phyloP scores from a whole-genome alignment of 1,140 invertebrate species.

The Drosophila gunungcola region DNA sequence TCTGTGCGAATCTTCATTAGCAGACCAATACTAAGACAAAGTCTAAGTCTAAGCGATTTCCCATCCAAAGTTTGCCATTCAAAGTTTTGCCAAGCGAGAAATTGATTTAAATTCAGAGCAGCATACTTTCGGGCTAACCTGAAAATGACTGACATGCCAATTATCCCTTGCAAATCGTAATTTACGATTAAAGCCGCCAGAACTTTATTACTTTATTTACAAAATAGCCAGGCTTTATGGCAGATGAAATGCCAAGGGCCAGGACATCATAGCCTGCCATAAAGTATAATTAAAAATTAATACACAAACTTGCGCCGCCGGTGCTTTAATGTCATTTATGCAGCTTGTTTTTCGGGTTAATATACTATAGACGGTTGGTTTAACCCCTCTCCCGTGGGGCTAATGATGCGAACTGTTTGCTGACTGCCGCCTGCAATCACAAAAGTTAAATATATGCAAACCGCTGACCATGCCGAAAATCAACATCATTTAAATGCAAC shows the following conservation, averaged over 20 bases:
- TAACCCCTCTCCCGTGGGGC: constrained; percentile 45
- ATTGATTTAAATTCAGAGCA: constrained; percentile 47
- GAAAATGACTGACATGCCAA: constrained; percentile 50
- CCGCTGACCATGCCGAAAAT: constrained; percentile 37
- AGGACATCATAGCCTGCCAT: constrained; percentile 10
- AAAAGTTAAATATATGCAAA: constrained; percentile 47
- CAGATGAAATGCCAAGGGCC: constrained; percentile 30
- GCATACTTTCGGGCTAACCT: constrained; percentile 1
- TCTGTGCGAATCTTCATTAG: constrained; percentile 42
- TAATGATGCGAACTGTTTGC: constrained; percentile 74
- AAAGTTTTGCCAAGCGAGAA: constrained; percentile 40
- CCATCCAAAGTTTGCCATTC: constrained; percentile 23
- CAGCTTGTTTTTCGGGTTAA: constrained; percentile 10
- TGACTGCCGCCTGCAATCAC: constrained; percentile 64
- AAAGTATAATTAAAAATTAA: constrained; percentile 70
- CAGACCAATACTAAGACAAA: constrained; percentile 40
- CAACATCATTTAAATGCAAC: constrained; percentile 59
- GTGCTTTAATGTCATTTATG: constrained; percentile 53
- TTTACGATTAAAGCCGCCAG: constrained; percentile 15
- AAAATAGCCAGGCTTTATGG: constrained; percentile 32
- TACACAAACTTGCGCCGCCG: constrained; percentile 27
- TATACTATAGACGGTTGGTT: constrained; percentile 15
- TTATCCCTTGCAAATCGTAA: constrained; percentile 30
- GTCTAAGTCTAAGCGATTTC: constrained; percentile 56
- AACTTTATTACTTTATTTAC: not conserved